Percentiles rank a stretch among this genome's conserved stretches.
phyloP scores from a whole-genome alignment of 2,797 vertebrate species.

The Benthosema pterotum region DNA sequence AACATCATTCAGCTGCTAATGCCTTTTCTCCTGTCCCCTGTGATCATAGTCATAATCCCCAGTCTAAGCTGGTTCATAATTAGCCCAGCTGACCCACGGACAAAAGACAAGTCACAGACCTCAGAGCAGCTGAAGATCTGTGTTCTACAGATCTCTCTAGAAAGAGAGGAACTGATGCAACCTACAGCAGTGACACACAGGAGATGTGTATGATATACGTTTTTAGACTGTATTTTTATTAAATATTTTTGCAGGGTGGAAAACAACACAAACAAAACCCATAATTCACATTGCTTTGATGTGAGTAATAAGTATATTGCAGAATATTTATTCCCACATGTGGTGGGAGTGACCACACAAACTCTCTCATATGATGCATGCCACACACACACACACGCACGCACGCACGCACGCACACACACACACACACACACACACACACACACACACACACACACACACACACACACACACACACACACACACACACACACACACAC shows the following conservation, averaged over 20 bases:
- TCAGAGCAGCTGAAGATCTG: background rate
- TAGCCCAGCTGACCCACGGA: slow-evolving; percentile 69
- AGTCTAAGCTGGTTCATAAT: slow-evolving; percentile 78
- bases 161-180: slow-evolving; percentile 21
- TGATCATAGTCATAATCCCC: slow-evolving; percentile 78
- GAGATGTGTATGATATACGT: slow-evolving; percentile 35
- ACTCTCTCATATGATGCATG: too few species aligned
- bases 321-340: slow-evolving; percentile 64
- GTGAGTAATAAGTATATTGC: too few species aligned
- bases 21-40: slow-evolving; percentile 74
- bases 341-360: slow-evolving; percentile 52
- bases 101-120: slow-evolving; percentile 55
- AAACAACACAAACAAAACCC: slow-evolving; percentile 60
- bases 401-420: slow-evolving; percentile 36
- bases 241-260: slow-evolving; percentile 51
- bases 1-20: slow-evolving; percentile 70
- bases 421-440: slow-evolving; percentile 3
- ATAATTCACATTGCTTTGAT: slow-evolving; percentile 48
- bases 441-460: slow-evolving; percentile 33
- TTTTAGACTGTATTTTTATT: slow-evolving; percentile 32
- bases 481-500: too few species aligned
- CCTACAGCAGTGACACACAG: slow-evolving; percentile 18
- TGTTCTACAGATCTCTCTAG: slow-evolving; percentile 35
- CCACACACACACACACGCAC: slow-evolving; percentile 11
- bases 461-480: slow-evolving; percentile 9